phyloP scores from a whole-genome alignment of 2,113 vertebrate genomes.

The Atrichornis clamosus region DNA sequence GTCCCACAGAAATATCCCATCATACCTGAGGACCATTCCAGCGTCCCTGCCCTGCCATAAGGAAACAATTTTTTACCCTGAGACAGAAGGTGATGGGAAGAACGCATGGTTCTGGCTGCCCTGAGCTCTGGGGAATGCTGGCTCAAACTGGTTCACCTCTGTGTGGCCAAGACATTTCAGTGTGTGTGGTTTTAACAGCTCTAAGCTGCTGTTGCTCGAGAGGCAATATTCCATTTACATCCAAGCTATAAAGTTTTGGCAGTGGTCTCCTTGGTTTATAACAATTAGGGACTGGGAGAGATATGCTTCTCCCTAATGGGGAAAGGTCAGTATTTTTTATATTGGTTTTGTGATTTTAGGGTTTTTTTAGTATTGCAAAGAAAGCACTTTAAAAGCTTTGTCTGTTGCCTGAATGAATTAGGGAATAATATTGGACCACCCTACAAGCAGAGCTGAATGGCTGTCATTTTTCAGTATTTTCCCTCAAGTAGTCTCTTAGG shows the following conservation, averaged over 20 bases:
- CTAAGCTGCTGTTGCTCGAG: background rate
- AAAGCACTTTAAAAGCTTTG: conserved; percentile 11
- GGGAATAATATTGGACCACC: conserved; percentile 33
- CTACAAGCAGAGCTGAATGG: background rate
- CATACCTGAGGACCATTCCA: background rate
- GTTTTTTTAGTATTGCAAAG: background rate
- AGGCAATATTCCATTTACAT: background rate
- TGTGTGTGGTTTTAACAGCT: background rate
- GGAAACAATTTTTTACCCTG: background rate
- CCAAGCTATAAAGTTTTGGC: background rate
- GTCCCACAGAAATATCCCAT: background rate
- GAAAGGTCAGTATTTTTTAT: conserved; percentile 26
- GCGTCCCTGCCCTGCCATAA: background rate
- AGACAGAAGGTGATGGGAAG: background rate
- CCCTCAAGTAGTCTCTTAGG: background rate
- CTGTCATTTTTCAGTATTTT: conserved; percentile 1
- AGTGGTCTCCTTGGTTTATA: background rate
- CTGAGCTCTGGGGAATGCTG: background rate
- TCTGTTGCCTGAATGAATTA: background rate
- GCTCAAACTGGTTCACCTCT: background rate
- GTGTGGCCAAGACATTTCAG: background rate
- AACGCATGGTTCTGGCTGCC: background rate
- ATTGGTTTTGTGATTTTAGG: background rate
- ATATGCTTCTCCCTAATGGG: background rate
- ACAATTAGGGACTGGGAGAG: background rate